Evolutionary conservation across 2,113 vertebrate species (phyloP).

Genomic region (Eptesicus fuscus): DNA sequence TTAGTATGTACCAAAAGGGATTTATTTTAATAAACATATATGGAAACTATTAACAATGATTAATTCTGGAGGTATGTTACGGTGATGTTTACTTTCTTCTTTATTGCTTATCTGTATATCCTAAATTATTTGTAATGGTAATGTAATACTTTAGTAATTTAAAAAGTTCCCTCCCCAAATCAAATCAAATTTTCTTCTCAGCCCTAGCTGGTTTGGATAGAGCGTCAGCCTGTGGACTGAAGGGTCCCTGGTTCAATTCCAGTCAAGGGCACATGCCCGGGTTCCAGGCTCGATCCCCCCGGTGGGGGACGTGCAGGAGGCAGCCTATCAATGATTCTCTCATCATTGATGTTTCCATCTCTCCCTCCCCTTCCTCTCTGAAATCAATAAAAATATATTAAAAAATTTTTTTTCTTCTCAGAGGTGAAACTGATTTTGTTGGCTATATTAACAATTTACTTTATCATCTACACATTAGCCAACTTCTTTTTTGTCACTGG

Average conservation of each 20-base stretch:
- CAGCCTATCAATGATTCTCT: no score
- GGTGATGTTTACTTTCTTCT: background rate
- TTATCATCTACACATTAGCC: background rate
- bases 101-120: background rate
- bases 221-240: no score
- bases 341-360: no score
- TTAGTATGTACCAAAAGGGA: background rate
- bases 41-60: background rate
- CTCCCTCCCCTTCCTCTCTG: no score
- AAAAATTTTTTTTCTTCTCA: background rate
- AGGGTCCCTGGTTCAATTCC: no score
- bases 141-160: background rate
- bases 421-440: background rate
- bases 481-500: background rate
- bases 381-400: no score
- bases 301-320: no score
- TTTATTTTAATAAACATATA: background rate
- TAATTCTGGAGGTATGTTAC: background rate
- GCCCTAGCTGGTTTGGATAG: no score
- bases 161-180: background rate
- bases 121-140: background rate
- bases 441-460: conserved; percentile 5
- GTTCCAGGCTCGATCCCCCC: no score
- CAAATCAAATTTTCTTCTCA: conserved; percentile 5
- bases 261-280: no score